phyloP scores from a whole-genome alignment of 2,797 vertebrate species.

The Manis pentadactyla region DNA sequence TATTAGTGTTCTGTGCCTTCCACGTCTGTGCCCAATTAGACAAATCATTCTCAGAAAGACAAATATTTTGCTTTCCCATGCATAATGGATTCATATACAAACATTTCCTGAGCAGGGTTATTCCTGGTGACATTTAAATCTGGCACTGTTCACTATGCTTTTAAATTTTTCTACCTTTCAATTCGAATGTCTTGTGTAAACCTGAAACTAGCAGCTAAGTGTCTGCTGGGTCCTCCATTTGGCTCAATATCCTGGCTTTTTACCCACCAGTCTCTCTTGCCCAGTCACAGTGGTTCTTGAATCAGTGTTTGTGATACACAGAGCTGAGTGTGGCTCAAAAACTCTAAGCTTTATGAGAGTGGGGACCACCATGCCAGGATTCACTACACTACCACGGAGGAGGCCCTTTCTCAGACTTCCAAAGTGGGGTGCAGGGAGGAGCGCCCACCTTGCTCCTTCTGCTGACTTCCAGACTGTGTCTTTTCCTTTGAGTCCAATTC shows the following conservation, averaged over 20 bases:
- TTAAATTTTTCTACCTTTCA: constrained; percentile 36
- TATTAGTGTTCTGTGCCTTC: not conserved
- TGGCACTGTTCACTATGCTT: not conserved
- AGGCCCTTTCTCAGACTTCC: not conserved
- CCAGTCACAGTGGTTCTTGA: not conserved
- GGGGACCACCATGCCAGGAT: not conserved
- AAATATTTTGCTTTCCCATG: not conserved
- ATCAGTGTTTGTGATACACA: not conserved
- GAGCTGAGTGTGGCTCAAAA: not conserved
- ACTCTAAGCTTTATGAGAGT: not conserved
- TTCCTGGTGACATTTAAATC: constrained; percentile 46
- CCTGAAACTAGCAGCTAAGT: not conserved
- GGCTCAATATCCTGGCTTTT: not conserved
- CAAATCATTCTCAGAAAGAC: not conserved
- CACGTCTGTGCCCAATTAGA: not conserved
- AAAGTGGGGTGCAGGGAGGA: not conserved
- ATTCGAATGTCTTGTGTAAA: constrained; percentile 7
- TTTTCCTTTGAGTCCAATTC: not conserved
- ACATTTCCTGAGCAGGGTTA: not conserved
- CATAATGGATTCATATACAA: not conserved
- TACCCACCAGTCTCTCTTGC: not conserved
- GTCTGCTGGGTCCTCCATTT: not conserved
- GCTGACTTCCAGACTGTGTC: not conserved
- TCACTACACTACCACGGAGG: not conserved
- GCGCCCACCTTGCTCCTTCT: not conserved